These are phyloP conservation scores for Eubucco bourcierii DNA, from an alignment of 2,113 vertebrate species.

Conservation along the genomic window DNA sequence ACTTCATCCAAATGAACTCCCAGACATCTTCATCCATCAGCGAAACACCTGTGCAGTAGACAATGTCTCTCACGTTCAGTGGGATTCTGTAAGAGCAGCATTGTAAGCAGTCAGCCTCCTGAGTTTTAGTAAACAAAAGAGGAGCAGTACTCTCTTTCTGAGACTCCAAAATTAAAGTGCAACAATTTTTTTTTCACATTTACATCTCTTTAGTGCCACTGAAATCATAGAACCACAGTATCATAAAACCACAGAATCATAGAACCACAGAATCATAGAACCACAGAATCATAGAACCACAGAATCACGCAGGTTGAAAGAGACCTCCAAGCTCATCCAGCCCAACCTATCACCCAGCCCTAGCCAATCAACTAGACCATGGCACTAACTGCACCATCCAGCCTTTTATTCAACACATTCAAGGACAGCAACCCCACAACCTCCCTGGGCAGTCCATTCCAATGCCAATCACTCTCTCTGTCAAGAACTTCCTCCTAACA, in stretches of 20 bases:
- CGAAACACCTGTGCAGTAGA: constrained; percentile 97
- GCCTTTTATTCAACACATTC: too few species aligned
- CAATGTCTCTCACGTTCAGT: constrained; percentile 94
- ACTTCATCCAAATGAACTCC: constrained; percentile 99
- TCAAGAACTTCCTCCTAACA: too few species aligned
- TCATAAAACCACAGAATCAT: too few species aligned
- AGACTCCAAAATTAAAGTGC: not conserved
- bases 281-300: too few species aligned
- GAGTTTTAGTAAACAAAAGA: not conserved
- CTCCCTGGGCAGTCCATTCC: not conserved
- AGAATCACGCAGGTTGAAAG: too few species aligned
- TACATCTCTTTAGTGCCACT: not conserved
- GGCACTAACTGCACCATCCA: too few species aligned
- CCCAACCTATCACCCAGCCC: too few species aligned
- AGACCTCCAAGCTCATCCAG: too few species aligned
- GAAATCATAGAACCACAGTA: not conserved
- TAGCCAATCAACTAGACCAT: too few species aligned
- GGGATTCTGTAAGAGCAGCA: constrained; percentile 82
- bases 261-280: too few species aligned
- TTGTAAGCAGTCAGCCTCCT: constrained; percentile 35
- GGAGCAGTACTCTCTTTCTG: not conserved
- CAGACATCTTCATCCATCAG: constrained; percentile 98
- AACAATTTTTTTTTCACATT: not conserved
- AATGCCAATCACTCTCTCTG: not conserved
- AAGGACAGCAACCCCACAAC: too few species aligned